Evolutionary conservation across 2,888 invertebrate species (phyloP).

Genomic region (Rutpela maculata): DNA sequence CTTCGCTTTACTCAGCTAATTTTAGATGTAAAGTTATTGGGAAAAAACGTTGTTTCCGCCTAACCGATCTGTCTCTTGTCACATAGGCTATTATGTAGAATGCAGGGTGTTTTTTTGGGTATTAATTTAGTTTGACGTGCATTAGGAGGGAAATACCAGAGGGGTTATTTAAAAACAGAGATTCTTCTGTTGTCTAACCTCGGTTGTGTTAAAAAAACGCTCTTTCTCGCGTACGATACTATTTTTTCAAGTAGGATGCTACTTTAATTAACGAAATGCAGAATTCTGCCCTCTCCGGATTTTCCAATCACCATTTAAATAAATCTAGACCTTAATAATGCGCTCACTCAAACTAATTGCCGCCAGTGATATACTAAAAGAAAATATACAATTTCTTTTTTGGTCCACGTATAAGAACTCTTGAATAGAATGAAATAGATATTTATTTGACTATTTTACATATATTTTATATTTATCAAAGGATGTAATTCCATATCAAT

Average conservation of each 20-base stretch:
- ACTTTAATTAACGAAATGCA: not conserved
- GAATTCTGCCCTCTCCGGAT: not conserved
- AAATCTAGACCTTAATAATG: no score
- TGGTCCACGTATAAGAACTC: no score
- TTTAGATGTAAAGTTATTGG: conserved; percentile 31
- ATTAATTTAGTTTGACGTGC: conserved; percentile 47
- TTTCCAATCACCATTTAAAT: not conserved
- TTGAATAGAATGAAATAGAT: no score
- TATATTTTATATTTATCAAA: no score
- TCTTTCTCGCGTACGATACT: no score
- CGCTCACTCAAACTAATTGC: no score
- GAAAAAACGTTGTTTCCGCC: conserved; percentile 47
- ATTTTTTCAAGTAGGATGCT: not conserved
- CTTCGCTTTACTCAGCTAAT: conserved; percentile 20
- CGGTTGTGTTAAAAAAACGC: not conserved
- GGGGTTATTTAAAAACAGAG: conserved; percentile 26
- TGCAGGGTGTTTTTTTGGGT: conserved; percentile 44
- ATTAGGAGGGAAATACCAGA: conserved; percentile 21
- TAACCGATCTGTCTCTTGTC: conserved; percentile 51
- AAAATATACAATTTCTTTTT: no score
- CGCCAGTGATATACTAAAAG: no score
- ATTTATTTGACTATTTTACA: no score
- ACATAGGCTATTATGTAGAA: conserved; percentile 47
- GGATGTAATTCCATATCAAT: no score
- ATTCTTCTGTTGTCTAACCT: conserved; percentile 18